A percentile compares a stretch with the other conserved stretches of the same genome.
Conservation (phyloP, 2,113 vertebrate species). For the Psammodynastes pulverulentus region DNA sequence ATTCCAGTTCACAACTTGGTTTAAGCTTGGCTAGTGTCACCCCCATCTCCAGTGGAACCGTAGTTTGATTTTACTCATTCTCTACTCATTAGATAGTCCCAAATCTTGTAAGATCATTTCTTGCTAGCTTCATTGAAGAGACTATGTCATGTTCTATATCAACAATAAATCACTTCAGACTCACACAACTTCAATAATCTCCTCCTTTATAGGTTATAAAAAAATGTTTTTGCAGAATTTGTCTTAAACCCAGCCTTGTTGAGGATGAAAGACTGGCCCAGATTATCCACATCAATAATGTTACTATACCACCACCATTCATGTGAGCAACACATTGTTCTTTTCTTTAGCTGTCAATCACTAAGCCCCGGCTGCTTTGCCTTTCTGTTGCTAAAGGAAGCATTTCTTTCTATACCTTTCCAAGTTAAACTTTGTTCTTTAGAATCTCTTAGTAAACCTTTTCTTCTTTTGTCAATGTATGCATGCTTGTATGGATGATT, state of each 20-base stretch:
- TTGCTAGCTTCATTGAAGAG: neutral
- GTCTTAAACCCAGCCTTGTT: neutral
- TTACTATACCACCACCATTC: neutral
- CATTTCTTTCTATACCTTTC: neutral
- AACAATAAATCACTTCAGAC: neutral
- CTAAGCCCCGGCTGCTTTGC: neutral
- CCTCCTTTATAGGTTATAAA: neutral
- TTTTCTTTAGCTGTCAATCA: neutral
- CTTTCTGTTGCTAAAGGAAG: neutral
- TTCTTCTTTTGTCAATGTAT: neutral
- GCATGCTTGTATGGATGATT: neutral
- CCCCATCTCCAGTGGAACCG: neutral
- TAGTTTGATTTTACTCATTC: neutral
- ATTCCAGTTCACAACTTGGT: neutral
- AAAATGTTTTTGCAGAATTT: neutral
- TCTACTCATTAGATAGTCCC: neutral
- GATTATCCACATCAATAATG: neutral
- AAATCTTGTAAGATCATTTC: neutral
- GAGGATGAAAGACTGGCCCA: neutral
- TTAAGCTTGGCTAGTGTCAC: neutral
- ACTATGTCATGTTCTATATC: neutral
- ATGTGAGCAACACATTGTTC: neutral
- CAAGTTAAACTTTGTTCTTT: conserved; percentile 3
- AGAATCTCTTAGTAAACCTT: neutral
- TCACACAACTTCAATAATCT: neutral